Base-by-base conservation (phyloP, 2,888 invertebrate genomes). In the Temnothorax ravouxi region DNA sequence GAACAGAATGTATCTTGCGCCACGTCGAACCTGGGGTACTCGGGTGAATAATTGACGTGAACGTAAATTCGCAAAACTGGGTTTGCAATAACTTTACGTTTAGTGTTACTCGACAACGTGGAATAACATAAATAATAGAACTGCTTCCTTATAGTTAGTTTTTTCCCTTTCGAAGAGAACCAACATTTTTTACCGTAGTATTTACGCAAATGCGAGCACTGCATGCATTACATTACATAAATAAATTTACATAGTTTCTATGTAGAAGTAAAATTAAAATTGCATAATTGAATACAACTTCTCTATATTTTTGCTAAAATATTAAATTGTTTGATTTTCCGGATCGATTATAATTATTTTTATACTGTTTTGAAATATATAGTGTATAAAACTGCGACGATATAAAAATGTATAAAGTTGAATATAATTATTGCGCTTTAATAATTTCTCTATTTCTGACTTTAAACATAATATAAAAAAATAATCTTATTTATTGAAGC, bases 1-100 rank as follows among this genome's bases (percentile, higher is more conserved):
- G 47, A 61, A 64, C 84, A 80, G 59, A 80, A 80, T 71, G 71
- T 79, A 69, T 79, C 71, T 71, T 47, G 59, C 59, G 71, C 71
- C 59, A 80, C 38, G 59, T 80, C 79, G 72, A 80, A 59, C 59
- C 71, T 59, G 25, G 21, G 59, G 25, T 59, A 79, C 79, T 69
- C n/a, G n/a, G 6, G 2, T 79, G n/a, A 80, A 80, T 80, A 80
- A 80, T 80, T 80, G 38, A 80, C 25, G 59, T 2, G 0, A 41
- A 34, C 59, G 4, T 80, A 69, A 79, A 79, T 69, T 77, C 54
- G 54, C 66, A 54, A 77, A 66, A 77, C 66, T 66, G 54, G 29
- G 29, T 29, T 6, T 11, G 56, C 71, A 71, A 79, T 79, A 80
- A 71, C 71, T 71, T 69, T 34, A 56, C n/a, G 25, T 38, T 71